These are phyloP conservation scores for Sus scrofa DNA, from an alignment of 2,113 vertebrate species.

Conservation along the genomic window DNA sequence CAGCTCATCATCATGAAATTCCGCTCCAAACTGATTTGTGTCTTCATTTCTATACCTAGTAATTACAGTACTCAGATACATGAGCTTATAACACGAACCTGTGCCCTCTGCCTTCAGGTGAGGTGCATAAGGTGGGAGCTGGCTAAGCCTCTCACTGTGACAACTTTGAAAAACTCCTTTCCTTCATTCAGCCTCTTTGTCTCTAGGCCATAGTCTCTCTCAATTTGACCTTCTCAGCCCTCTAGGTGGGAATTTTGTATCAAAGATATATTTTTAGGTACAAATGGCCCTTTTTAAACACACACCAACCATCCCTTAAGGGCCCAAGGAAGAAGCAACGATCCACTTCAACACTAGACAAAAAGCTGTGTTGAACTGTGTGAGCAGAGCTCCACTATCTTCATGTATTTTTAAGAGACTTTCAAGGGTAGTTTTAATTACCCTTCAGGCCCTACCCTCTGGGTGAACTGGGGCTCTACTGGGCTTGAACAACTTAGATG, in stretches of 20 bases:
- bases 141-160: neutral
- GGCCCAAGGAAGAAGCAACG: neutral
- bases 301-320: neutral
- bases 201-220: neutral
- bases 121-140: neutral
- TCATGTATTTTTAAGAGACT: neutral
- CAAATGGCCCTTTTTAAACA: conserved; percentile 28
- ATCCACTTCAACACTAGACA: neutral
- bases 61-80: neutral
- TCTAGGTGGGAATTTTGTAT: neutral
- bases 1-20: neutral
- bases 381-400: neutral
- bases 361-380: neutral
- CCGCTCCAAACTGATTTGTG: neutral
- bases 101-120: neutral
- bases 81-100: neutral
- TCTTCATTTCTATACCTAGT: neutral
- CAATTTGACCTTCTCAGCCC: neutral
- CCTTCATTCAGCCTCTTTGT: neutral
- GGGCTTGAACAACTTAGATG: neutral
- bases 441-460: neutral
- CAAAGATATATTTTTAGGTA: neutral
- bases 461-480: neutral
- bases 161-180: neutral
- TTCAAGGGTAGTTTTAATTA: neutral